phyloP scores from a whole-genome alignment of 2,113 vertebrate species.

The Labeo rohita region DNA sequence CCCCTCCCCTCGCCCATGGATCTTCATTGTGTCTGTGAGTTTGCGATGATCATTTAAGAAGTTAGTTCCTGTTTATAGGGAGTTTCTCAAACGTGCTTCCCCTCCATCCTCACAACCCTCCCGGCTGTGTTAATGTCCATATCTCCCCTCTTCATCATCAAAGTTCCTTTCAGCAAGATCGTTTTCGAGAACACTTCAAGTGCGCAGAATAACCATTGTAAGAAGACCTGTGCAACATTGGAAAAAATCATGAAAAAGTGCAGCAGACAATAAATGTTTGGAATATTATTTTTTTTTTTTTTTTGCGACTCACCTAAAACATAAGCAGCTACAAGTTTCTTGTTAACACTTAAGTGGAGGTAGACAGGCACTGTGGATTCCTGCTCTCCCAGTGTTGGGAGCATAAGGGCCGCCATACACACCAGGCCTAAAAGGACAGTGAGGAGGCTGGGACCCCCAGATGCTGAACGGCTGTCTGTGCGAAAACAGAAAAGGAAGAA shows the following conservation, averaged over 20 bases:
- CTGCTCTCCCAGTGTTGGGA: conserved; percentile 94
- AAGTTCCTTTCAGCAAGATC: conserved; percentile 1
- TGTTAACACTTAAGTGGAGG: conserved; percentile 99
- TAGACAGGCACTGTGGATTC: conserved; percentile 98
- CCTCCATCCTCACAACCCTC: conserved; percentile 40
- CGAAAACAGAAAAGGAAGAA: not conserved
- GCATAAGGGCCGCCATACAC: conserved; percentile 94
- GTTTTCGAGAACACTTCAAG: conserved; percentile 67
- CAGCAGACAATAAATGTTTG: not conserved
- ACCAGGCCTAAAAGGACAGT: conserved; percentile 93
- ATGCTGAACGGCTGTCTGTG: conserved; percentile 85
- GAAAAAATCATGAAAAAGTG: not conserved
- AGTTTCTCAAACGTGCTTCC: conserved; percentile 2
- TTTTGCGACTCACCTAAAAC: conserved; percentile 86
- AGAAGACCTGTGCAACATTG: conserved; percentile 87
- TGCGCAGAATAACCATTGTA: conserved; percentile 95
- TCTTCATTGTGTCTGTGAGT: conserved; percentile 42
- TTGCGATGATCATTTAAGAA: conserved; percentile 40
- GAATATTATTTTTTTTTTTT: too few relatives aligned
- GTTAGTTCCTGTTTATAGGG: conserved; percentile 45
- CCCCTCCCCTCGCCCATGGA: conserved; percentile 13
- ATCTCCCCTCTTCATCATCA: conserved; percentile 41
- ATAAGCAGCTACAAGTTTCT: conserved; percentile 99
- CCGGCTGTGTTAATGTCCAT: conserved; percentile 43
- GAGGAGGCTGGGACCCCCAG: conserved; percentile 93